Percentiles rank a stretch among this genome's conserved stretches.
Evolutionary conservation across 2,888 invertebrate genomes (phyloP).

Genomic region (Cyaniris semiargus): DNA sequence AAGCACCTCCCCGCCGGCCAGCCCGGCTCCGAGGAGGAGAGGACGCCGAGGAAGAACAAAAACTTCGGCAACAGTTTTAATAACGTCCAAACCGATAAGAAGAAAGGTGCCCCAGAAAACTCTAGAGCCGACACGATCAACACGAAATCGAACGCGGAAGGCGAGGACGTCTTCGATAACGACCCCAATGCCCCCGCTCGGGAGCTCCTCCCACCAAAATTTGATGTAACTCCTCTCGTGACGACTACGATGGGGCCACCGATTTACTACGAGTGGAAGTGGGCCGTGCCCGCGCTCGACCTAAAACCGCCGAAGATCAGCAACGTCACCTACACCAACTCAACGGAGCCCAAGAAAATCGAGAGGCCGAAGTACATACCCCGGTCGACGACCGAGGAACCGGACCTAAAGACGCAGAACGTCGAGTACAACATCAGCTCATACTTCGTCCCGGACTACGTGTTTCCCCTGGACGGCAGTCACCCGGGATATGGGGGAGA

Average conservation of each 20-base stretch:
- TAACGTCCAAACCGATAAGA: slow-evolving; percentile 52
- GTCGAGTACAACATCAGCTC: slow-evolving; percentile 81
- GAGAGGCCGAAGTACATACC: slow-evolving; percentile 61
- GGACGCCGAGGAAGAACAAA: slow-evolving; percentile 59
- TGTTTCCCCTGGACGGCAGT: slow-evolving; percentile 80
- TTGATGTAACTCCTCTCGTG: slow-evolving; percentile 59
- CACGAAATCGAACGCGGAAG: slow-evolving; percentile 46
- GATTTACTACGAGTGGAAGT: slow-evolving; percentile 84
- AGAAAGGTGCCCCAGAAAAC: slow-evolving; percentile 52
- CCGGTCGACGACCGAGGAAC: slow-evolving; percentile 55
- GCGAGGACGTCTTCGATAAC: slow-evolving; percentile 35
- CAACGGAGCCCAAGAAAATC: slow-evolving; percentile 36
- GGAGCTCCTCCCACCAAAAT: slow-evolving; percentile 79
- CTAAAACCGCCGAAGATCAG: slow-evolving; percentile 76
- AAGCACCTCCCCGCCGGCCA: slow-evolving; percentile 65
- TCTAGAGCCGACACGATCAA: slow-evolving; percentile 60
- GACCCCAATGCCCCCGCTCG: slow-evolving; percentile 47
- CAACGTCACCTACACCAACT: slow-evolving; percentile 61
- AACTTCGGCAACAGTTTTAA: slow-evolving; percentile 58
- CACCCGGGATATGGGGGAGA: slow-evolving; percentile 81
- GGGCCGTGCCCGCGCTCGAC: slow-evolving; percentile 82
- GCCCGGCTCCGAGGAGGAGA: slow-evolving; percentile 66
- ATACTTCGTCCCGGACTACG: slow-evolving; percentile 82
- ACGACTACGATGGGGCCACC: slow-evolving; percentile 82
- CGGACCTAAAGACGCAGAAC: slow-evolving; percentile 56